Evolutionary conservation across 2,113 vertebrate species (phyloP), one percentile per base, ranked within the genome.

Genomic region (Lynx canadensis): DNA sequence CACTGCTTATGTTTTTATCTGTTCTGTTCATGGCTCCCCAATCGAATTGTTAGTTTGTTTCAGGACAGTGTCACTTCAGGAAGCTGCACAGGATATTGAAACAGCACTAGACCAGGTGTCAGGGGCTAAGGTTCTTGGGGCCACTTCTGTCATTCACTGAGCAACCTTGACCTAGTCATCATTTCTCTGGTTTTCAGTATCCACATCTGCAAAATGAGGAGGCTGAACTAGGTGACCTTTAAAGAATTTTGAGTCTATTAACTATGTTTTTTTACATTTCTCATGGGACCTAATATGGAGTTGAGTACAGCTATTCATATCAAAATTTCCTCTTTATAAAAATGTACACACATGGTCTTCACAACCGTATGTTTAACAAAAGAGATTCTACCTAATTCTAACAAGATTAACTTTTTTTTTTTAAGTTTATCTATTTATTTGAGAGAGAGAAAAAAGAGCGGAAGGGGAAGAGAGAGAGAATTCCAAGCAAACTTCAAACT

Each of bases 131-230:
- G 52, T 27, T 76, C 81, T 86, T 57, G 52, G 57, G 10, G 78
- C 23, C 48, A 31, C 29, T 78, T 55, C 63, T 36, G 33, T 27
- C n/a, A 74, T 11, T 68, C 31, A 74, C 38, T n/a, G 29, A 65
- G 50, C 27, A 78, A 84, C 48, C 13, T 5, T 41, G 13, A 76
- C 25, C n/a, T 1, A 2, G 25, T 45, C 71, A 60, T 41, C n/a
- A 63, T 25, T 23, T 89, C 73, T 66, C 48, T 74, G 29, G 10
- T 50, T 31, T 52, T 91, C 69, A 71, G 63, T 89, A 50, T 83
- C 50, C 66, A 55, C 31, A 83, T 92, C 55, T 92, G 41, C 89
- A 94, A 92, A 73, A 92, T 60, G 6, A 90, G 60, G 91, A 89
- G 33, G 45, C 31, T 31, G 2, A 91, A 95, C 50, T 55, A 90